A percentile compares a stretch with the other conserved stretches of the same genome.
These are phyloP conservation scores for Remorina albescens DNA, from an alignment of 2,797 vertebrate genomes.

Conservation along the genomic window DNA sequence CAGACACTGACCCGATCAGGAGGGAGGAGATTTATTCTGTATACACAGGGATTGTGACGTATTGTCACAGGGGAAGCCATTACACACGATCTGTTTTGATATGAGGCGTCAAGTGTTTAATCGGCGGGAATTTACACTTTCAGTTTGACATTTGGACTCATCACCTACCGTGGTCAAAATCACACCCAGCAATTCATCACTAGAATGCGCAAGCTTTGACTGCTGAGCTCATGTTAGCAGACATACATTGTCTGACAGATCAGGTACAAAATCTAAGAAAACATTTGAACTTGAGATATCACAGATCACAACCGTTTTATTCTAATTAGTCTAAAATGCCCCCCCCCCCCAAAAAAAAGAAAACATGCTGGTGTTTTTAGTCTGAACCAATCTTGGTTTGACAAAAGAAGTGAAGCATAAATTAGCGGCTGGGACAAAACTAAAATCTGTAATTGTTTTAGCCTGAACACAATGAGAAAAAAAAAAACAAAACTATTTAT, in stretches of 20 bases:
- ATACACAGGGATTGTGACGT: constrained; percentile 55
- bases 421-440: constrained; percentile 26
- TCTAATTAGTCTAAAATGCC: constrained; percentile 18
- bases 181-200: constrained; percentile 54
- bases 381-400: constrained; percentile 5
- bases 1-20: constrained; percentile 40
- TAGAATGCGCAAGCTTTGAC: constrained; percentile 18
- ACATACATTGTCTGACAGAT: constrained; percentile 13
- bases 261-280: constrained; percentile 19
- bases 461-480: constrained; percentile 45
- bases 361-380: constrained; percentile 4
- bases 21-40: constrained; percentile 42
- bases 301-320: constrained; percentile 21
- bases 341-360: no score
- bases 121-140: constrained; percentile 59
- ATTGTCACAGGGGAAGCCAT: constrained; percentile 53
- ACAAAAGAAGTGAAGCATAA: constrained; percentile 22
- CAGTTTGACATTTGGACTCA: constrained; percentile 52
- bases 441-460: constrained; percentile 48
- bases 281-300: constrained; percentile 5
- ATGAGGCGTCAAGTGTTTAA: constrained; percentile 61
- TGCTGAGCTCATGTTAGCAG: constrained; percentile 13
- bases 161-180: constrained; percentile 42
- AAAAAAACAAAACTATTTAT: constrained; percentile 62
- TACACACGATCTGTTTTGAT: constrained; percentile 67